phyloP scores from a whole-genome alignment of 2,113 vertebrate genomes.

The Pseudopipra pipra region DNA sequence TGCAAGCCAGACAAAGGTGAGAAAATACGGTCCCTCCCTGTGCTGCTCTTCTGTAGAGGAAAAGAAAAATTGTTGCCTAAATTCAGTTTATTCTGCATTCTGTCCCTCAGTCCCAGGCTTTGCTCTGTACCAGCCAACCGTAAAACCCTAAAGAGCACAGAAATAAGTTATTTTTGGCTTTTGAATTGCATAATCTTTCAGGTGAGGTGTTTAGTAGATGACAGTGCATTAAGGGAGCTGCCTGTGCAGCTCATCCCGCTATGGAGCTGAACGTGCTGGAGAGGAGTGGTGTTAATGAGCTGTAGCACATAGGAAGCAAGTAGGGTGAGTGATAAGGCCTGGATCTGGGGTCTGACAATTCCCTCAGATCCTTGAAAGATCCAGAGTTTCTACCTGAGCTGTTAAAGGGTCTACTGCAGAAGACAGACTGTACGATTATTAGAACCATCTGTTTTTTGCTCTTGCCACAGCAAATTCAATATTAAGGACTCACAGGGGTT shows the following conservation, averaged over 20 bases:
- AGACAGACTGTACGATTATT: not conserved
- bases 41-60: not conserved
- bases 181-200: not conserved
- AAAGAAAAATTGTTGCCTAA: not conserved
- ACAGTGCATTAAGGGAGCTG: not conserved
- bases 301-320: not conserved
- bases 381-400: not conserved
- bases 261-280: fast-evolving
- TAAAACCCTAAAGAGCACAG: not conserved
- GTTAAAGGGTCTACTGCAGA: slow-evolving; percentile 1
- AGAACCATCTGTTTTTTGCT: slow-evolving; percentile 23
- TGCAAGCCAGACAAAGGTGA: not conserved
- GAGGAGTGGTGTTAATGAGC: slow-evolving; percentile 3
- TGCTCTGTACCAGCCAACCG: not conserved
- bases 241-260: not conserved
- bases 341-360: not conserved
- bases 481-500: not conserved
- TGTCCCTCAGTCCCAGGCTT: not conserved
- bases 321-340: slow-evolving; percentile 3
- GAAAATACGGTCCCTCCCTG: not conserved
- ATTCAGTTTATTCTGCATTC: not conserved
- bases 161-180: slow-evolving; percentile 31
- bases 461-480: not conserved
- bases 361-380: not conserved
- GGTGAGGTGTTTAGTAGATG: not conserved